phyloP scores from a whole-genome alignment of 2,888 invertebrate genomes.

The Latheticus oryzae region DNA sequence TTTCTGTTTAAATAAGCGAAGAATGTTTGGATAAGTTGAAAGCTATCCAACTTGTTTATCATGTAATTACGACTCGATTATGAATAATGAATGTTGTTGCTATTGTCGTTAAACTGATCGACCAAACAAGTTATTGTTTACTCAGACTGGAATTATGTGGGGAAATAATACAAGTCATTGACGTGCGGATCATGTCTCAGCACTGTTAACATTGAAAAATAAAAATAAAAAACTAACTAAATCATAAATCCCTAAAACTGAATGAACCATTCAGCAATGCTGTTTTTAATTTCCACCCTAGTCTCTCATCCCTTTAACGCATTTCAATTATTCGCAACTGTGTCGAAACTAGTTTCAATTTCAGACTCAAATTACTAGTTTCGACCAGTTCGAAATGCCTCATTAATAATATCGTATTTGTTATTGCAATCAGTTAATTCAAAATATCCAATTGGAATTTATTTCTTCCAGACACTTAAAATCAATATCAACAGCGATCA shows the following conservation, averaged over 20 bases:
- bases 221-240: background rate
- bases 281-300: no score
- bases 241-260: no score
- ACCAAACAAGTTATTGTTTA: slow-evolving; percentile 2
- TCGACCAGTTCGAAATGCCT: slow-evolving; percentile 19
- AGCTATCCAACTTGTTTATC: slow-evolving; percentile 2
- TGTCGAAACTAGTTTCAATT: slow-evolving; percentile 23
- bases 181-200: background rate
- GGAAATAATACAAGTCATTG: background rate
- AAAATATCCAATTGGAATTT: slow-evolving; percentile 17
- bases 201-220: background rate
- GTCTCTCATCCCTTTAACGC: no score
- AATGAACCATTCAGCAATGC: no score
- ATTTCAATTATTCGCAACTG: slow-evolving; percentile 20
- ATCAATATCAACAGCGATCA: slow-evolving; percentile 3
- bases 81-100: slow-evolving; percentile 19
- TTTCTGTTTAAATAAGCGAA: background rate
- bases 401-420: slow-evolving; percentile 28
- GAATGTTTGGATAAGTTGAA: background rate
- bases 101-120: slow-evolving; percentile 1
- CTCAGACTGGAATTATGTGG: background rate
- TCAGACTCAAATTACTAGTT: slow-evolving; percentile 28
- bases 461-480: background rate
- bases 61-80: slow-evolving; percentile 7
- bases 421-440: slow-evolving; percentile 16